These are phyloP conservation scores for Brienomyrus brachyistius DNA, from an alignment of 2,113 vertebrate genomes.

Conservation along the genomic window DNA sequence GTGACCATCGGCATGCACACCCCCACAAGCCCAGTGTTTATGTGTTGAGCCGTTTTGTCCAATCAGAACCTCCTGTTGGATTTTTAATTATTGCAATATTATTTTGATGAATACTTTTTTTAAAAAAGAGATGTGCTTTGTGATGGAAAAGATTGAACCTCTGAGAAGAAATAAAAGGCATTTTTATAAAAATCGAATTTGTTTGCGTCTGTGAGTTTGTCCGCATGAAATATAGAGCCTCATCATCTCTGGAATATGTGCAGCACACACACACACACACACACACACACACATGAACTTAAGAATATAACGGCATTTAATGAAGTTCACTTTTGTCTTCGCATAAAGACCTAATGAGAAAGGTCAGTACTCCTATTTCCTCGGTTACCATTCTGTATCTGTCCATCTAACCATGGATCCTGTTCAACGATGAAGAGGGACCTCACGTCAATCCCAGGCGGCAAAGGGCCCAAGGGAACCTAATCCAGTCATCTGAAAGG, in stretches of 20 bases:
- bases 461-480: background rate
- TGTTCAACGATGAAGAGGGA: background rate
- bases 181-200: background rate
- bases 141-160: background rate
- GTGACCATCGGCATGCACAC: background rate
- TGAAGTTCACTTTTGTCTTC: background rate
- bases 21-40: background rate
- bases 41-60: background rate
- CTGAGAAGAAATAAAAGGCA: constrained; percentile 16
- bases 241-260: background rate
- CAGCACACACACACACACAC: background rate
- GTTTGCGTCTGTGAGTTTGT: background rate
- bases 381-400: background rate
- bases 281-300: background rate
- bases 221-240: background rate
- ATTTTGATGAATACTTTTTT: background rate
- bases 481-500: background rate
- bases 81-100: background rate
- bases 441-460: background rate
- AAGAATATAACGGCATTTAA: background rate
- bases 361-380: background rate
- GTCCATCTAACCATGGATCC: background rate
- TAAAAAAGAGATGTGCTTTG: background rate
- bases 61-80: background rate
- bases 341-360: background rate